These are phyloP conservation scores for Drosophila ficusphila DNA, from an alignment of 1,140 invertebrate genomes.

Conservation along the genomic window DNA sequence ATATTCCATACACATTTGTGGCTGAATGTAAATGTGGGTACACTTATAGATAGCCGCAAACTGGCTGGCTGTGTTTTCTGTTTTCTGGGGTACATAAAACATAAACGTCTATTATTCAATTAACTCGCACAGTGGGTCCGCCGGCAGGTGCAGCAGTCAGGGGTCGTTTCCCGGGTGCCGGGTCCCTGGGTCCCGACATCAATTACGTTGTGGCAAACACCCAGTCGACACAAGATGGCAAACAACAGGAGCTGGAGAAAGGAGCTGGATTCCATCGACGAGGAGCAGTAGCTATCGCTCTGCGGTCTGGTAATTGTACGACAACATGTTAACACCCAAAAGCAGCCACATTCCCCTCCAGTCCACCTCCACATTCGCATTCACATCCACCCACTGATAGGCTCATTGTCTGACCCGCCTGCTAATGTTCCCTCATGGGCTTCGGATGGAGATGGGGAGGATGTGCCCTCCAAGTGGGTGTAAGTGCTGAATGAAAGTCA, in stretches of 20 bases:
- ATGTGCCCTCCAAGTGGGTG: not conserved
- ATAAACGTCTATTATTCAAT: constrained; percentile 81
- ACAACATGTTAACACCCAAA: constrained; percentile 74
- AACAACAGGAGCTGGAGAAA: constrained; percentile 23
- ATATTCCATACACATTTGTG: not conserved
- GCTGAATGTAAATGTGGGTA: constrained; percentile 21
- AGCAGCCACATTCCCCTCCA: constrained; percentile 48
- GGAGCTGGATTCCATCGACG: not conserved
- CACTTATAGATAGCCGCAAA: constrained; percentile 32
- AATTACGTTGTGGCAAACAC: constrained; percentile 62
- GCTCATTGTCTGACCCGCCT: constrained; percentile 41
- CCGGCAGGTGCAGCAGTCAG: constrained; percentile 42
- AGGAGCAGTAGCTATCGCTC: constrained; percentile 15
- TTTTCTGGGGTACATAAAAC: constrained; percentile 62
- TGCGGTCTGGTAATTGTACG: constrained; percentile 76
- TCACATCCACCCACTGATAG: constrained; percentile 23
- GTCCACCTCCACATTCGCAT: constrained; percentile 12
- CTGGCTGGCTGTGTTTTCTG: too few species aligned
- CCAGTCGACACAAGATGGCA: constrained; percentile 57
- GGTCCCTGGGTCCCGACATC: constrained; percentile 39
- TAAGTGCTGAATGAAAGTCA: constrained; percentile 68
- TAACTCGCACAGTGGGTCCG: constrained; percentile 62
- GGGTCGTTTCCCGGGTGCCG: constrained; percentile 28
- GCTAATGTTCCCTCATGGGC: not conserved
- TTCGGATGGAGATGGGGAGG: constrained; percentile 9